A percentile compares a stretch with the other conserved stretches of the same genome.
phyloP scores from a whole-genome alignment of 2,888 invertebrate genomes.

The Hyposoter didymator region DNA sequence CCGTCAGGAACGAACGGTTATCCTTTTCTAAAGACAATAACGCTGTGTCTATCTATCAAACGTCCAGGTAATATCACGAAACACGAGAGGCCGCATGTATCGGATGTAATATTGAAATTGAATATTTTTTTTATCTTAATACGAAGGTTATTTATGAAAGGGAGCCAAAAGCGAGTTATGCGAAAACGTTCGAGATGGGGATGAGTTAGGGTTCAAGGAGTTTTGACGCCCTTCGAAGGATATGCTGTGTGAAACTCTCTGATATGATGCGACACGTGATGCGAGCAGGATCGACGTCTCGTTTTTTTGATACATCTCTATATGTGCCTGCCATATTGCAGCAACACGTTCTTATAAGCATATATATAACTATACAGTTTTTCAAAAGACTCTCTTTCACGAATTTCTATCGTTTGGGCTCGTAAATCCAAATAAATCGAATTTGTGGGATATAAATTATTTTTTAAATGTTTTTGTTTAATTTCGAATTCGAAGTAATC shows the following conservation, averaged over 20 bases:
- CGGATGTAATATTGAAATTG: conserved; percentile 83
- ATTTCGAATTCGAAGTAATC: background rate
- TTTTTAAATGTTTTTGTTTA: background rate
- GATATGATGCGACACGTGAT: conserved; percentile 78
- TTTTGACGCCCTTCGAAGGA: conserved; percentile 44
- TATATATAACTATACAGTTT: conserved; percentile 43
- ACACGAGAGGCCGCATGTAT: conserved; percentile 74
- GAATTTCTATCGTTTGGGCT: background rate
- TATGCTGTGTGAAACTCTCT: conserved; percentile 69
- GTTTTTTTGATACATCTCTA: conserved; percentile 57
- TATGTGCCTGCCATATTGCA: conserved; percentile 17
- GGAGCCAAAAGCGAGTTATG: conserved; percentile 77
- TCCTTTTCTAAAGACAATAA: conserved; percentile 83
- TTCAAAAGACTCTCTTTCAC: background rate
- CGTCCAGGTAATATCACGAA: conserved; percentile 81
- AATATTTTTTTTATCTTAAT: conserved; percentile 78
- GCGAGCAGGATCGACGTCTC: conserved; percentile 75
- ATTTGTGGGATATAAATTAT: background rate
- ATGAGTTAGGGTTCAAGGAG: conserved; percentile 27
- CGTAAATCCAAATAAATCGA: background rate
- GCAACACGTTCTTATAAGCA: conserved; percentile 42
- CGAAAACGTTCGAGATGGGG: conserved; percentile 35
- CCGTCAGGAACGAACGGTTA: conserved; percentile 82
- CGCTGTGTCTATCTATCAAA: conserved; percentile 82
- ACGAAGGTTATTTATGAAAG: conserved; percentile 83